These are phyloP conservation scores for Tenthredo amoena DNA, from an alignment of 2,888 invertebrate species.

Conservation along the genomic window DNA sequence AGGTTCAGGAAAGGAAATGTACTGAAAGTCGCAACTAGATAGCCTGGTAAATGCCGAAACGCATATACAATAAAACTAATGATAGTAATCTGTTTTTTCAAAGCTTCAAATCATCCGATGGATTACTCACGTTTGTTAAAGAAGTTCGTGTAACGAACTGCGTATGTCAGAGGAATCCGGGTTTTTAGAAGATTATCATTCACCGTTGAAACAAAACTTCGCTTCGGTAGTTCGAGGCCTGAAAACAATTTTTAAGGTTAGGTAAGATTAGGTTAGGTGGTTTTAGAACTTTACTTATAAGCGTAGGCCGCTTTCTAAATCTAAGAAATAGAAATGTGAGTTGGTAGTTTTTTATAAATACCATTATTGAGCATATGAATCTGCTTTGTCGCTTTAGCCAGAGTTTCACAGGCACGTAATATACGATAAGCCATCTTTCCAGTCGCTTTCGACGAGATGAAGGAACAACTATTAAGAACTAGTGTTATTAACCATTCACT, in stretches of 20 bases:
- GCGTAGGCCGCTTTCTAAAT: background rate
- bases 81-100: background rate
- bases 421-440: constrained; percentile 66
- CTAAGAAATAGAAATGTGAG: background rate
- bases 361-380: constrained; percentile 53
- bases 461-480: background rate
- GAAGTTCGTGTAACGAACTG: constrained; percentile 81
- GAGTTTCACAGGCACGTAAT: constrained; percentile 59
- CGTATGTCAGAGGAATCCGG: constrained; percentile 57
- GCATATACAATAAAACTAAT: background rate
- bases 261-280: background rate
- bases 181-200: constrained; percentile 36
- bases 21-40: no score
- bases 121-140: constrained; percentile 85
- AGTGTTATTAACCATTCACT: constrained; percentile 8
- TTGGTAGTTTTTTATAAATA: constrained; percentile 29
- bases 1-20: background rate
- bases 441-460: background rate
- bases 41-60: no score
- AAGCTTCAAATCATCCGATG: constrained; percentile 21
- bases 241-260: constrained; percentile 22
- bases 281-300: background rate
- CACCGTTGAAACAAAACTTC: constrained; percentile 24
- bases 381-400: constrained; percentile 58
- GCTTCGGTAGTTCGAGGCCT: constrained; percentile 33